Conservation (phyloP, 1,140 invertebrate genomes). For the Drosophila equinoxialis region DNA sequence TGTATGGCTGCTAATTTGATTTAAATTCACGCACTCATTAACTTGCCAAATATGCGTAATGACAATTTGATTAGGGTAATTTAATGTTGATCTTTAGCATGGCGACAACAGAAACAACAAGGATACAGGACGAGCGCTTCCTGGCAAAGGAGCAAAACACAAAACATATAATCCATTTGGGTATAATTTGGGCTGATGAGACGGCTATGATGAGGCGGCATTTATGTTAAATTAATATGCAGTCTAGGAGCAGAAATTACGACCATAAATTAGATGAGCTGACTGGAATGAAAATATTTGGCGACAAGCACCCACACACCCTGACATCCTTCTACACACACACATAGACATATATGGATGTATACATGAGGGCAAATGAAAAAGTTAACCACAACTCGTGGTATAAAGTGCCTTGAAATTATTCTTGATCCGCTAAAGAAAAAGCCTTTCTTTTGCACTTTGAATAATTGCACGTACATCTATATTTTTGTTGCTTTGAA, state of each 20-base stretch:
- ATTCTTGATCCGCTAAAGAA: conserved; percentile 8
- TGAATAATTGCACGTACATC: conserved; percentile 73
- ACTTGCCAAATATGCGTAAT: conserved; percentile 74
- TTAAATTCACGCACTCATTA: conserved; percentile 75
- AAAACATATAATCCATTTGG: conserved; percentile 63
- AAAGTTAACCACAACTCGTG: conserved; percentile 41
- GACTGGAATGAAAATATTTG: conserved; percentile 60
- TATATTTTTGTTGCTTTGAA: conserved; percentile 32
- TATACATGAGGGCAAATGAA: neutral
- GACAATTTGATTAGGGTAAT: conserved; percentile 79
- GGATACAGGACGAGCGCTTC: conserved; percentile 26
- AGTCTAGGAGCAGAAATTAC: conserved; percentile 56
- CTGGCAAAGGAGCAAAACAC: conserved; percentile 5
- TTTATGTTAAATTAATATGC: conserved; percentile 77
- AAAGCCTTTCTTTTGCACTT: conserved; percentile 65
- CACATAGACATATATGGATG: too few relatives aligned
- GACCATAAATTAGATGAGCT: conserved; percentile 64
- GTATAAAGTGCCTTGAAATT: conserved; percentile 35
- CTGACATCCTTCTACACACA: neutral
- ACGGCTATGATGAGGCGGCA: conserved; percentile 62
- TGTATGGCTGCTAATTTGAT: conserved; percentile 64
- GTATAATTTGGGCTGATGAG: conserved; percentile 58
- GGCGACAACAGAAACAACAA: conserved; percentile 49
- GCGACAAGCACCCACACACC: conserved; percentile 30
- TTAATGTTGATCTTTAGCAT: conserved; percentile 70